A percentile compares a stretch with the other conserved stretches of the same genome.
Evolutionary conservation across 2,113 vertebrate genomes (phyloP).

Genomic region (Etheostoma spectabile): DNA sequence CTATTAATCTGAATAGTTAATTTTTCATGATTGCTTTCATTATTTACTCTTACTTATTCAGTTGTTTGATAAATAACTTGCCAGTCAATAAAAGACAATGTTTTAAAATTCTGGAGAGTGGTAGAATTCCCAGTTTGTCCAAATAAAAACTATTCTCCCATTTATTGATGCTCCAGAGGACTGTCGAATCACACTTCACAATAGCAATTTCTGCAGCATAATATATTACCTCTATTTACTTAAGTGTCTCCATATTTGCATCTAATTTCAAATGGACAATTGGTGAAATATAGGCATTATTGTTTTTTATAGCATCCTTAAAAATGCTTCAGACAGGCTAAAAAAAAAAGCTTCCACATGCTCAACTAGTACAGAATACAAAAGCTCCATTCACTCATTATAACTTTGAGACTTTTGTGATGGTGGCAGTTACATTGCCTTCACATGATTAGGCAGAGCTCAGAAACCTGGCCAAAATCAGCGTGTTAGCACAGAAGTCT

Average conservation of each 20-base stretch:
- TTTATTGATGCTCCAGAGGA: constrained; percentile 20
- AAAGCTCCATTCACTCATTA: constrained; percentile 35
- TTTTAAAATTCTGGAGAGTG: constrained; percentile 16
- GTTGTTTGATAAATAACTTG: constrained; percentile 9
- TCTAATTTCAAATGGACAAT: constrained; percentile 47
- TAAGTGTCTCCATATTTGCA: constrained; percentile 40
- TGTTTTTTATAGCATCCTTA: constrained; percentile 41
- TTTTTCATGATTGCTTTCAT: constrained; percentile 22
- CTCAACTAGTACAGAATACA: constrained; percentile 37
- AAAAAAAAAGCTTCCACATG: constrained; percentile 35
- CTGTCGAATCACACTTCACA: constrained; percentile 27
- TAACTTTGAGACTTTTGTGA: background rate
- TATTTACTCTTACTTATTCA: constrained; percentile 16
- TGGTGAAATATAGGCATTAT: constrained; percentile 26
- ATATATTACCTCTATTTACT: constrained; percentile 36
- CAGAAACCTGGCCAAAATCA: constrained; percentile 6
- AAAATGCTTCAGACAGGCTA: constrained; percentile 25
- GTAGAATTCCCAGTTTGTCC: constrained; percentile 18
- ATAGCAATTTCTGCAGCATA: constrained; percentile 33
- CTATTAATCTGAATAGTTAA: constrained; percentile 11
- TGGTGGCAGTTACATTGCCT: background rate
- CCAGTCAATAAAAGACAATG: background rate
- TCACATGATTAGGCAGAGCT: background rate
- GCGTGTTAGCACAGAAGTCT: background rate
- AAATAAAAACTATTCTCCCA: constrained; percentile 19